Percentiles rank a stretch among this genome's conserved stretches.
Evolutionary conservation across 2,888 invertebrate species (phyloP).

Genomic region (Griposia aprilina): DNA sequence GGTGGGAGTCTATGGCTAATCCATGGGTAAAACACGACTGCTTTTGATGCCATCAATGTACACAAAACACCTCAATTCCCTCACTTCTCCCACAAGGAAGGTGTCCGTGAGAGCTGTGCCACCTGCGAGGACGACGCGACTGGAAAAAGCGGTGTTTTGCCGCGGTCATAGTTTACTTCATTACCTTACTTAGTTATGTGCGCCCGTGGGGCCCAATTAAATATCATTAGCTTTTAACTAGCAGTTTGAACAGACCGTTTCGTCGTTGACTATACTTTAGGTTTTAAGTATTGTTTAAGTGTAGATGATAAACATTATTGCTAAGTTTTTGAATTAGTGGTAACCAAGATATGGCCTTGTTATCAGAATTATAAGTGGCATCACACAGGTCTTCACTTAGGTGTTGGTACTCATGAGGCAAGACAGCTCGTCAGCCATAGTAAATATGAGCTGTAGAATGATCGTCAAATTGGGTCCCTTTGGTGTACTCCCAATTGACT

Average conservation of each 20-base stretch:
- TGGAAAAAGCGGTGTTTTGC: slow-evolving; percentile 81
- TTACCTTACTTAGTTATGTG: slow-evolving; percentile 82
- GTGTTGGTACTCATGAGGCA: background rate
- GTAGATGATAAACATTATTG: background rate
- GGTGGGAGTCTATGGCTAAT: background rate
- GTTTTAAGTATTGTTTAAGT: slow-evolving; percentile 42
- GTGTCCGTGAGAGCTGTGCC: slow-evolving; percentile 76
- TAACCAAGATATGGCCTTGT: background rate
- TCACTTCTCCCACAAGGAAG: slow-evolving; percentile 50
- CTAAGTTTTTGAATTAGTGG: background rate
- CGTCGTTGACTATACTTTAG: slow-evolving; percentile 51
- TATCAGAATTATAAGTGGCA: background rate
- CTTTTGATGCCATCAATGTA: slow-evolving; percentile 65
- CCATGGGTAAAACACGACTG: background rate
- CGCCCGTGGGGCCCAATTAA: slow-evolving; percentile 71
- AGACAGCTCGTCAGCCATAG: no score
- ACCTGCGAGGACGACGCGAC: slow-evolving; percentile 72
- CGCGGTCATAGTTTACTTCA: slow-evolving; percentile 87
- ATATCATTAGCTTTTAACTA: slow-evolving; percentile 75
- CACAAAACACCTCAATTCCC: slow-evolving; percentile 36
- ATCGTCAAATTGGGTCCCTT: background rate
- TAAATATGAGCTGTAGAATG: background rate
- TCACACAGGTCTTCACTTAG: no score
- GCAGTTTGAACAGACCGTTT: slow-evolving; percentile 59
- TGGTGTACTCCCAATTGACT: background rate